Percentiles rank a stretch among this genome's conserved stretches.
These are phyloP conservation scores for Heliothis virescens DNA, from an alignment of 1,140 invertebrate genomes.

Conservation along the genomic window DNA sequence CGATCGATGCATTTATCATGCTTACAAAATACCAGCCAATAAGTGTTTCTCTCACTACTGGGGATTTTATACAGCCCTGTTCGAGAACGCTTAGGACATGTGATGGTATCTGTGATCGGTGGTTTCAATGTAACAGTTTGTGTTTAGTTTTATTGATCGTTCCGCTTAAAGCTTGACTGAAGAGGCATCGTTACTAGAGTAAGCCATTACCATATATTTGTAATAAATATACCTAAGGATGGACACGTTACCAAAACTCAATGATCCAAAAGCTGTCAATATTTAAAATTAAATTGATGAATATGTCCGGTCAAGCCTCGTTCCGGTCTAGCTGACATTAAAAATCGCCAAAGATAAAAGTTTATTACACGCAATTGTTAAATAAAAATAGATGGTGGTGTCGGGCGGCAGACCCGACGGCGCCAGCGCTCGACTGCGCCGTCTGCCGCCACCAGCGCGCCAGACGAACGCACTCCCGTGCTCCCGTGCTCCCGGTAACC, in stretches of 20 bases:
- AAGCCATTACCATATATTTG: neutral
- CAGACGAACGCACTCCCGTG: conserved; percentile 39
- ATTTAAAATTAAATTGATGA: conserved; percentile 19
- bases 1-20: conserved; percentile 48
- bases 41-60: conserved; percentile 15
- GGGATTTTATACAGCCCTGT: conserved; percentile 22
- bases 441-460: conserved; percentile 35
- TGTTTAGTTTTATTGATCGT: conserved; percentile 22
- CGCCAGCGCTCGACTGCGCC: conserved; percentile 35
- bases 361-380: conserved; percentile 44
- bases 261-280: conserved; percentile 13
- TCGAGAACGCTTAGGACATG: neutral
- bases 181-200: neutral
- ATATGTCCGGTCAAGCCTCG: conserved; percentile 8
- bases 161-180: neutral
- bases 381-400: conserved; percentile 49
- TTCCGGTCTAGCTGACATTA: conserved; percentile 13
- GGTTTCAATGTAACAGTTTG: conserved; percentile 7
- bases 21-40: conserved; percentile 41
- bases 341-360: conserved; percentile 14
- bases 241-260: neutral
- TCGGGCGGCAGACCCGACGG: conserved; percentile 50
- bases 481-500: conserved; percentile 18
- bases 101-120: neutral
- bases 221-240: neutral